Evolutionary conservation across 2,113 vertebrate genomes (phyloP).

Genomic region (Bos javanicus): DNA sequence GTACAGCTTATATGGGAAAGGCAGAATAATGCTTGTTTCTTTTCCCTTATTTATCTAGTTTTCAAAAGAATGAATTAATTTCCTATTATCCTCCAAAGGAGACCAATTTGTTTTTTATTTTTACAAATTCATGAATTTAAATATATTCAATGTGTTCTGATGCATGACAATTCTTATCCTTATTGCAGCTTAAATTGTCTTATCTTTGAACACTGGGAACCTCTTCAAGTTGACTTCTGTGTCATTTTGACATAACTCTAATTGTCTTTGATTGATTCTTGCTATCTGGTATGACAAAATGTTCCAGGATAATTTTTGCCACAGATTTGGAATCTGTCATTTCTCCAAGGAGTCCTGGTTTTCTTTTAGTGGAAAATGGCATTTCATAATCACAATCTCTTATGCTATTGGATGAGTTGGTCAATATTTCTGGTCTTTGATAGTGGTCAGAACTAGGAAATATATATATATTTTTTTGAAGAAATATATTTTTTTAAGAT

Average conservation of each 20-base stretch:
- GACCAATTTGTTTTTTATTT: not conserved
- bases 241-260: not conserved
- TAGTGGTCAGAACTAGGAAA: not conserved
- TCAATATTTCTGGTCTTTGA: not conserved
- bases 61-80: conserved; percentile 10
- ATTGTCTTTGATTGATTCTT: not conserved
- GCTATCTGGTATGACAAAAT: not conserved
- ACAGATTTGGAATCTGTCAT: not conserved
- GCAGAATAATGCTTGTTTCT: not conserved
- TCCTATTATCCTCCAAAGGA: not conserved
- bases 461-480: not conserved
- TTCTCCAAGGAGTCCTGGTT: not conserved
- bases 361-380: not conserved
- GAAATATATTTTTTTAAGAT: not conserved
- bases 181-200: not conserved
- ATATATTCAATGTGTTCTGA: not conserved
- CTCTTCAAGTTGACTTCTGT: not conserved
- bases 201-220: not conserved
- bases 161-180: not conserved
- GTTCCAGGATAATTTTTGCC: not conserved
- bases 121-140: not conserved
- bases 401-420: not conserved
- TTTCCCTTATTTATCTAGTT: not conserved
- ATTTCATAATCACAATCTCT: not conserved
- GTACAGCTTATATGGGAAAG: not conserved